A percentile compares a stretch with the other conserved stretches of the same genome.
Evolutionary conservation across 2,888 invertebrate genomes (phyloP).

Genomic region (Tenthredo mesomela): DNA sequence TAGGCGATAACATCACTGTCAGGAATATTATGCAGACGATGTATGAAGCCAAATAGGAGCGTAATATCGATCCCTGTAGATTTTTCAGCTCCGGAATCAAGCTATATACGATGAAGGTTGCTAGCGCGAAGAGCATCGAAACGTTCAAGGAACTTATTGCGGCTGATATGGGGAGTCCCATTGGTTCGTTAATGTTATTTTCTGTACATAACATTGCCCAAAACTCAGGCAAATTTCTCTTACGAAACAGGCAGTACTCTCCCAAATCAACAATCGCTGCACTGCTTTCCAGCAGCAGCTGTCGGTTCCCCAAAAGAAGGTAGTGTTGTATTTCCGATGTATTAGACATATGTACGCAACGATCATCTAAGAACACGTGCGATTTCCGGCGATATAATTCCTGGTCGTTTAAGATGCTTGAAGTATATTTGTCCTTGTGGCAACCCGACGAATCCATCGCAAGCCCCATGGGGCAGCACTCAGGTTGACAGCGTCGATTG

Average conservation of each 20-base stretch:
- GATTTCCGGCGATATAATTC: background rate
- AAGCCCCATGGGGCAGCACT: background rate
- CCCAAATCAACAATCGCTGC: background rate
- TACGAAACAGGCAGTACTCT: background rate
- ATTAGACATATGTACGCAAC: background rate
- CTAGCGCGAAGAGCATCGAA: background rate
- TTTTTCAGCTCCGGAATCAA: conserved; percentile 84
- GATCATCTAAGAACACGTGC: background rate
- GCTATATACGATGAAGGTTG: conserved; percentile 81
- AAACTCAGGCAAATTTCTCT: background rate
- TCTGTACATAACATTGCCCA: background rate
- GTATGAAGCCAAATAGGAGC: conserved; percentile 6
- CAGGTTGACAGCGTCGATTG: background rate
- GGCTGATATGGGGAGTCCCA: background rate
- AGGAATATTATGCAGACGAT: background rate
- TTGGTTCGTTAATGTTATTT: background rate
- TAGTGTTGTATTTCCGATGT: background rate
- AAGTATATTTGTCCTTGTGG: background rate
- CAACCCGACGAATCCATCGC: background rate
- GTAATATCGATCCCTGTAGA: conserved; percentile 80
- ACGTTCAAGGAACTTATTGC: background rate
- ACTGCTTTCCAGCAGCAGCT: background rate
- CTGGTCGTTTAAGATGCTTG: accelerated
- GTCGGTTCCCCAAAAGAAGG: background rate
- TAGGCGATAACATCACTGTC: background rate